These are phyloP conservation scores for Poecile atricapillus DNA, from an alignment of 2,113 vertebrate genomes.

Conservation along the genomic window DNA sequence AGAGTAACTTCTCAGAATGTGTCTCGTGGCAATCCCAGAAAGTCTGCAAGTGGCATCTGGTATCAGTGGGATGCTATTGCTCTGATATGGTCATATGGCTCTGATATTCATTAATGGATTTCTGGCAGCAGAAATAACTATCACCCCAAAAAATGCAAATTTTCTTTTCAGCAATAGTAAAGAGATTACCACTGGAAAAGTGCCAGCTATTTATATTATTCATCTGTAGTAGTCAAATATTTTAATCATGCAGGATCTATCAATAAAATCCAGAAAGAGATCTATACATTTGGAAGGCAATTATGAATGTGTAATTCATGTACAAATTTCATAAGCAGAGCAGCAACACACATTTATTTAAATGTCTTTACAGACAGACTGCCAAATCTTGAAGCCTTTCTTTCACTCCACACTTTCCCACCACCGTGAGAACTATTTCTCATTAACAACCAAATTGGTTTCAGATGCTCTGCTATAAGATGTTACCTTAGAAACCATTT, in stretches of 20 bases:
- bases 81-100: background rate
- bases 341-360: constrained; percentile 64
- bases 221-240: background rate
- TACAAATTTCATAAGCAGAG: constrained; percentile 75
- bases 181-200: background rate
- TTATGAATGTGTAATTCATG: constrained; percentile 12
- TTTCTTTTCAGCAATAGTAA: background rate
- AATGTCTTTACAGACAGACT: constrained; percentile 64
- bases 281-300: background rate
- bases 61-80: background rate
- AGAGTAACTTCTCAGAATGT: background rate
- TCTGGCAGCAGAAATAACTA: background rate
- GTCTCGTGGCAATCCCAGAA: background rate
- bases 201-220: constrained; percentile 21
- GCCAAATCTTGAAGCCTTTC: constrained; percentile 72
- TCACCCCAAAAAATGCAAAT: background rate
- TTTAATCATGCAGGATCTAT: background rate
- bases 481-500: constrained; percentile 86
- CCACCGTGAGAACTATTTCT: constrained; percentile 82
- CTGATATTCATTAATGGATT: background rate
- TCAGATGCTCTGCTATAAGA: constrained; percentile 83
- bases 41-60: background rate
- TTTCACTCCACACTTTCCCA: constrained; percentile 84
- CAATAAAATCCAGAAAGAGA: background rate
- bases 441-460: constrained; percentile 91